Evolutionary conservation across 2,797 vertebrate species (phyloP).

Genomic region (Microcaecilia unicolor): DNA sequence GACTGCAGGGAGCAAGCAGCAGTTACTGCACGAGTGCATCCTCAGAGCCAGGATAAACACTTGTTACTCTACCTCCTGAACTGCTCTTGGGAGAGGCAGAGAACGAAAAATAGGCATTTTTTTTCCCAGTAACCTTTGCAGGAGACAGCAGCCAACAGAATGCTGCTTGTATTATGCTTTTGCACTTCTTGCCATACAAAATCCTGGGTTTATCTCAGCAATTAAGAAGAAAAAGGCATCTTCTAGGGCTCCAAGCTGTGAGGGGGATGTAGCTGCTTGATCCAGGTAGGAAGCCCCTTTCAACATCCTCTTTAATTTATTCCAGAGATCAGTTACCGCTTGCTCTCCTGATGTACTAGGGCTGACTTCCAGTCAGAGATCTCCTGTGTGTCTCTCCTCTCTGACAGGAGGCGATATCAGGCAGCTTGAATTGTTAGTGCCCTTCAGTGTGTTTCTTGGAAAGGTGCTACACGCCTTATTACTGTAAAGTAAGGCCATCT

Average conservation of each 20-base stretch:
- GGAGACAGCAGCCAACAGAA: conserved; percentile 27
- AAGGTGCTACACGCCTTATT: conserved; percentile 9
- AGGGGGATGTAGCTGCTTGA: conserved; percentile 44
- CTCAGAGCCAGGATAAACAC: conserved; percentile 44
- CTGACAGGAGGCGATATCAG: conserved; percentile 27
- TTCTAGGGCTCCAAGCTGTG: conserved; percentile 30
- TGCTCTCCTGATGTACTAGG: conserved; percentile 21
- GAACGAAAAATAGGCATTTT: conserved; percentile 11
- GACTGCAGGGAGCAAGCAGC: conserved; percentile 48
- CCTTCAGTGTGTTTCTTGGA: conserved; percentile 52
- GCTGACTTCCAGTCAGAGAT: conserved; percentile 51
- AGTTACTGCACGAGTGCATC: conserved; percentile 42
- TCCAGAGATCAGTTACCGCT: conserved; percentile 32
- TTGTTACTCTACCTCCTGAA: conserved; percentile 40
- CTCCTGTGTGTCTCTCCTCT: conserved; percentile 44
- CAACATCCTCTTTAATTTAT: conserved; percentile 39
- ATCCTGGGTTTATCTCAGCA: conserved; percentile 23
- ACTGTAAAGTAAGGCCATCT: conserved; percentile 21
- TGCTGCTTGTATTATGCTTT: not conserved
- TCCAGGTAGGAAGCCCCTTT: conserved; percentile 44
- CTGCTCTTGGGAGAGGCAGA: conserved; percentile 30
- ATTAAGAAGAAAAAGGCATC: conserved; percentile 34
- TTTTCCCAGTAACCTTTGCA: conserved; percentile 32
- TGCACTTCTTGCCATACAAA: conserved; percentile 22
- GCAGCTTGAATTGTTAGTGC: conserved; percentile 53